A percentile compares a stretch with the other conserved stretches of the same genome.
Evolutionary conservation across 2,113 vertebrate species (phyloP).

Genomic region (Equus przewalskii): DNA sequence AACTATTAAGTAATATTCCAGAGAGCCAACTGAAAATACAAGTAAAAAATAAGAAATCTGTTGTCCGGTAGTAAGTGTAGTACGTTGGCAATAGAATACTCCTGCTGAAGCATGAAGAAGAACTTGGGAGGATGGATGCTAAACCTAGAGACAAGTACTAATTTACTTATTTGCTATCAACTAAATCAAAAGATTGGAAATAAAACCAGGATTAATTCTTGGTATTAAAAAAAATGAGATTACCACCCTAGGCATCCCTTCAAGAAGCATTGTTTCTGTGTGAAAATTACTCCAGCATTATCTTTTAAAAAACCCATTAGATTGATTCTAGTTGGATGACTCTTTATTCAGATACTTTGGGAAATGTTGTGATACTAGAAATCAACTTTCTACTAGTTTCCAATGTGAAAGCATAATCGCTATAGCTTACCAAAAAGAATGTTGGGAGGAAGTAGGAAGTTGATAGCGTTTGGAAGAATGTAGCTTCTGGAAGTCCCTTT

Average conservation of each 20-base stretch:
- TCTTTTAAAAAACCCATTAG: not conserved
- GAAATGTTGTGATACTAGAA: not conserved
- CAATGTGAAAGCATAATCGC: not conserved
- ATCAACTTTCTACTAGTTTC: not conserved
- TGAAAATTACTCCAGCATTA: conserved; percentile 17
- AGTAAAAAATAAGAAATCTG: not conserved
- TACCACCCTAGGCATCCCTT: not conserved
- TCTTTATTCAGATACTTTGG: not conserved
- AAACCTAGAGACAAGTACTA: not conserved
- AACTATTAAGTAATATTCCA: conserved; percentile 7
- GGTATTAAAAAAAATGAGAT: not conserved
- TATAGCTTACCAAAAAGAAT: not conserved
- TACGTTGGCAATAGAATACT: not conserved
- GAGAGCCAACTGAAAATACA: not conserved
- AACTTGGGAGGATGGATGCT: not conserved
- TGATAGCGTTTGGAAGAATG: not conserved
- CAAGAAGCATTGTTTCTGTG: conserved; percentile 10
- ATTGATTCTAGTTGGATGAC: not conserved
- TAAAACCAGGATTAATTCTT: conserved; percentile 14
- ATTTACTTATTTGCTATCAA: not conserved
- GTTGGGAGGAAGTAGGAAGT: not conserved
- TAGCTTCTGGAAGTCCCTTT: not conserved
- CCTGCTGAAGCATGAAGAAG: not conserved
- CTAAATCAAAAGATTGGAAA: not conserved
- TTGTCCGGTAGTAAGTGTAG: not conserved